Conservation (phyloP, 2,797 vertebrate species). For the Anguilla marmorata region DNA sequence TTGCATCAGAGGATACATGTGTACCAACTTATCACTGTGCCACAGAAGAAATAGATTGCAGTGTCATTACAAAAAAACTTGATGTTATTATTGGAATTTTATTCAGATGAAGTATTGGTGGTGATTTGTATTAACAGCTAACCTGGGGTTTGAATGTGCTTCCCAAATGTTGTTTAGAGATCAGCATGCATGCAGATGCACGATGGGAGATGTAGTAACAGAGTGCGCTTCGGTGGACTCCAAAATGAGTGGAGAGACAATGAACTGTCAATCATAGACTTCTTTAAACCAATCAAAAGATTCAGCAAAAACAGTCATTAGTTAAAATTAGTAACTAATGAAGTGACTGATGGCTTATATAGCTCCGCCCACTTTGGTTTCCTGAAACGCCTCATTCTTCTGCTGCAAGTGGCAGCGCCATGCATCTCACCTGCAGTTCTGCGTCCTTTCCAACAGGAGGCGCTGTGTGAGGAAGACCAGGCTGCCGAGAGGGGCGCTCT, state of each 20-base stretch:
- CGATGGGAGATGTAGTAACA: constrained; percentile 13
- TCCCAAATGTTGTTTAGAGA: not conserved
- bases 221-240: not conserved
- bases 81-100: not conserved
- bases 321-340: too few relatives aligned
- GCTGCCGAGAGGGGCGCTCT: constrained; percentile 54
- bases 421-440: constrained; percentile 53
- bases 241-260: not conserved
- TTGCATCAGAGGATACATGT: not conserved
- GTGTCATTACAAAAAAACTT: not conserved
- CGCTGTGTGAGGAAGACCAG: constrained; percentile 73
- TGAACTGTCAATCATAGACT: not conserved
- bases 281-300: not conserved
- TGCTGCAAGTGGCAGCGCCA: not conserved
- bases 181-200: not conserved
- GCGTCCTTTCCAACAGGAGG: constrained; percentile 69
- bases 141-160: not conserved
- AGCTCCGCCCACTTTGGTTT: not conserved
- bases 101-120: not conserved
- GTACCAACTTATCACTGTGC: not conserved
- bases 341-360: not conserved
- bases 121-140: not conserved
- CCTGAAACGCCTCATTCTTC: not conserved
- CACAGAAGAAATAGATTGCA: not conserved
- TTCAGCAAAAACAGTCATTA: not conserved